A percentile compares a stretch with the other conserved stretches of the same genome.
Evolutionary conservation across 2,888 invertebrate species (phyloP).

Genomic region (Noctua janthe): DNA sequence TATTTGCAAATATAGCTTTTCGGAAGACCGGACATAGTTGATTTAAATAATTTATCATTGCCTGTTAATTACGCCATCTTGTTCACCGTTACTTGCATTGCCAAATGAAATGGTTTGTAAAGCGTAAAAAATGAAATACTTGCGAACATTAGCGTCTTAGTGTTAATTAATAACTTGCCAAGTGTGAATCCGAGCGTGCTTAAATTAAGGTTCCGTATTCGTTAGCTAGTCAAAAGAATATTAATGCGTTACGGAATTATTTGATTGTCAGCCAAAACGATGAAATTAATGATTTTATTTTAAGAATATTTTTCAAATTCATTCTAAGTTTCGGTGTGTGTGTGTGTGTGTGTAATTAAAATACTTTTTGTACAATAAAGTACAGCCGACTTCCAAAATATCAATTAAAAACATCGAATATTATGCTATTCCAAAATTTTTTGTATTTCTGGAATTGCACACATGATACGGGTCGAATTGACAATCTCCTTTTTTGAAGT

Average conservation of each 20-base stretch:
- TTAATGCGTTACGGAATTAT: background rate
- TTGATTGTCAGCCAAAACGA: background rate
- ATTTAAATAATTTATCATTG: conserved; percentile 22
- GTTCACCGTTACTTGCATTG: background rate
- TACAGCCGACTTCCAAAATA: background rate
- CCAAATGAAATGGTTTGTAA: conserved; percentile 18
- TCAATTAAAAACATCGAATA: background rate
- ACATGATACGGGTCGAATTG: background rate
- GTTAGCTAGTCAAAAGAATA: background rate
- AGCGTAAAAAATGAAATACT: conserved; percentile 22
- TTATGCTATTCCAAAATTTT: background rate
- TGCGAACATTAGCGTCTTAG: conserved; percentile 25
- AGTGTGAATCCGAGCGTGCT: conserved; percentile 10
- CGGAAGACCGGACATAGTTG: background rate
- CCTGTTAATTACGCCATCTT: conserved; percentile 12
- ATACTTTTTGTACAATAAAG: background rate
- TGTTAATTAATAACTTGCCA: conserved; percentile 16
- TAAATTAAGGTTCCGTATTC: conserved; percentile 10
- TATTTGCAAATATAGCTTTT: background rate
- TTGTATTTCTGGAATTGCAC: background rate
- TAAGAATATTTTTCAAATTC: background rate
- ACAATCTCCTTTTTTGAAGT: background rate
- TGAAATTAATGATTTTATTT: background rate
- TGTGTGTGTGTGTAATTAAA: no score
- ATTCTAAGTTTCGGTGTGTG: background rate